Percentiles rank a stretch among this genome's conserved stretches.
phyloP scores from a whole-genome alignment of 2,888 invertebrate genomes.

The Macropis europaea region DNA sequence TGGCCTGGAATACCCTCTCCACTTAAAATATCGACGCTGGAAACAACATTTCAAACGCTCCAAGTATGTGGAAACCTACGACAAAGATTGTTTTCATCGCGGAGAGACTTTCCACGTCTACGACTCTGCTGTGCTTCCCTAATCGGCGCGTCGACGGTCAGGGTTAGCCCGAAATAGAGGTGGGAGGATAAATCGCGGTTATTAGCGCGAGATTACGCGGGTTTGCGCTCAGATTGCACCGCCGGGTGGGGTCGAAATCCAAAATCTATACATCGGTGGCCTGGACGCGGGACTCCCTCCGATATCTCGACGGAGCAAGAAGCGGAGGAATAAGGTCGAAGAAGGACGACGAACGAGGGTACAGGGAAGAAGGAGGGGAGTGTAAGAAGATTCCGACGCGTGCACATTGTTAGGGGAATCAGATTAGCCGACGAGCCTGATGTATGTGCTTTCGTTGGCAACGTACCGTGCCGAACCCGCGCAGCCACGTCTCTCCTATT shows the following conservation, averaged over 20 bases:
- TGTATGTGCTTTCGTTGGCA: slow-evolving; percentile 74
- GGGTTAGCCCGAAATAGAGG: slow-evolving; percentile 53
- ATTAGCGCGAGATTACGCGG: slow-evolving; percentile 79
- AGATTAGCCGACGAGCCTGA: slow-evolving; percentile 79
- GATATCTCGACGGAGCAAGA: neutral
- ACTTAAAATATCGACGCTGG: no score
- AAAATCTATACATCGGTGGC: slow-evolving; percentile 74
- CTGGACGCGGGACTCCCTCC: slow-evolving; percentile 5
- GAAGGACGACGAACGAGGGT: neutral
- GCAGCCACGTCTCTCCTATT: slow-evolving; percentile 15
- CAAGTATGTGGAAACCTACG: no score
- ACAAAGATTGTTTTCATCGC: neutral
- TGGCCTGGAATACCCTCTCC: no score
- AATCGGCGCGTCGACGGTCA: slow-evolving; percentile 58
- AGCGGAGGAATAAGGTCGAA: slow-evolving; percentile 3
- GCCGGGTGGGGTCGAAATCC: slow-evolving; percentile 70
- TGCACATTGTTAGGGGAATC: slow-evolving; percentile 80
- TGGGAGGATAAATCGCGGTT: slow-evolving; percentile 78
- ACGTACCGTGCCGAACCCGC: slow-evolving; percentile 52
- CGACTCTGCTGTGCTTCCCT: slow-evolving; percentile 20
- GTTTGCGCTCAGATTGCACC: slow-evolving; percentile 70
- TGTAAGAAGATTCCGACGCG: slow-evolving; percentile 80
- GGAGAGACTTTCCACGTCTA: neutral
- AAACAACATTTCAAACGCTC: no score
- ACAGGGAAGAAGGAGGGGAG: slow-evolving; percentile 50